Conservation (phyloP, 2,113 vertebrate species). For the Salvator merianae region DNA sequence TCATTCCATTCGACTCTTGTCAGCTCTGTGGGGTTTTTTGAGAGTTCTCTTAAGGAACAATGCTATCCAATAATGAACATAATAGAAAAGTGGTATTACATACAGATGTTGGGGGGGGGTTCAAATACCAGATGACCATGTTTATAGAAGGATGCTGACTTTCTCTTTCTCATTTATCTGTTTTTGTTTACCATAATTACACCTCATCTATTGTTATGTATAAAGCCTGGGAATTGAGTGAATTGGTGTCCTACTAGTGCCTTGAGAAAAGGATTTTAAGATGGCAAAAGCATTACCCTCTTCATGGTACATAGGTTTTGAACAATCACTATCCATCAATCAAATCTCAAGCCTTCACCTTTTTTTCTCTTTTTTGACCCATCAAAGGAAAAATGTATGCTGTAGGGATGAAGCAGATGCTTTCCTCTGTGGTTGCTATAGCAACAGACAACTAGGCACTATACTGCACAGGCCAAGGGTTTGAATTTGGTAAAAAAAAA, state of each 20-base stretch:
- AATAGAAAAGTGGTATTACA: constrained; percentile 23
- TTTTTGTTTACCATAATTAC: constrained; percentile 41
- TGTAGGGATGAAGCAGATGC: neutral
- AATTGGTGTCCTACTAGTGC: neutral
- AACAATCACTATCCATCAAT: neutral
- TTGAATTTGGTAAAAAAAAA: neutral
- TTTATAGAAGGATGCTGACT: constrained; percentile 31
- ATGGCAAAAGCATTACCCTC: neutral
- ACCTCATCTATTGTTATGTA: constrained; percentile 43
- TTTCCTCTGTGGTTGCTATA: neutral
- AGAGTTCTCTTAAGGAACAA: neutral
- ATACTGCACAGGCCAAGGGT: neutral
- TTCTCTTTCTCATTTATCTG: constrained; percentile 33
- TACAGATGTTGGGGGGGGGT: constrained; percentile 20
- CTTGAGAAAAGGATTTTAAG: neutral
- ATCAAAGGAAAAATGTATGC: neutral
- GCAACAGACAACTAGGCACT: neutral
- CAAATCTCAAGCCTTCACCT: neutral
- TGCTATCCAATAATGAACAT: neutral
- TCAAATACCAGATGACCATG: neutral
- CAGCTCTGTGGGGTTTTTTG: constrained; percentile 27
- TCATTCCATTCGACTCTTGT: neutral
- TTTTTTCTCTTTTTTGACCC: neutral
- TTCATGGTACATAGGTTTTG: neutral
- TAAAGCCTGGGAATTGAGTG: neutral